phyloP scores from a whole-genome alignment of 2,113 vertebrate species.

The Sceloporus undulatus region DNA sequence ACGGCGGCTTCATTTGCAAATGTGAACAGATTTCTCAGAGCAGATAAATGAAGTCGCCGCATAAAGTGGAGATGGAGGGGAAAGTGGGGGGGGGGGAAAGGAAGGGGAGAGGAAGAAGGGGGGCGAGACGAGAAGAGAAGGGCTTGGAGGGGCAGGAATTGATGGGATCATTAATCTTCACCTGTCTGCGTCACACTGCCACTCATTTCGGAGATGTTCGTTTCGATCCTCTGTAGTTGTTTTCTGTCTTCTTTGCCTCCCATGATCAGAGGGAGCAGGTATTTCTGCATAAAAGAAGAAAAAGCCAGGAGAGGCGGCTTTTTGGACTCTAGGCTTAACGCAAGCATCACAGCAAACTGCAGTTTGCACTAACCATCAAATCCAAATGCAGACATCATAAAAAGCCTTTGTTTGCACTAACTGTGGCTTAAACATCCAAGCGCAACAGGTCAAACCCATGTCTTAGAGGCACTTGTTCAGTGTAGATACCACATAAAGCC shows the following conservation, averaged over 20 bases:
- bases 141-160: conserved; percentile 80
- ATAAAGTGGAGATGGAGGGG: conserved; percentile 79
- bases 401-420: no score
- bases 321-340: background rate
- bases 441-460: no score
- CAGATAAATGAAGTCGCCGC: conserved; percentile 98
- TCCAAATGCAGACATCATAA: no score
- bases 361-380: no score
- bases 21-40: conserved; percentile 97
- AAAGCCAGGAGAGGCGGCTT: conserved; percentile 30
- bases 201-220: conserved; percentile 95
- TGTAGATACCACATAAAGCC: no score
- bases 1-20: conserved; percentile 99
- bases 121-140: conserved; percentile 60
- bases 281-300: conserved; percentile 86
- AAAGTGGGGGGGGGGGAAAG: conserved; percentile 57
- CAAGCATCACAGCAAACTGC: no score
- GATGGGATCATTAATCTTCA: conserved; percentile 99
- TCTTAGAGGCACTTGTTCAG: no score
- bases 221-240: conserved; percentile 97
- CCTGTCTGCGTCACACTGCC: conserved; percentile 99
- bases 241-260: conserved; percentile 97
- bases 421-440: no score
- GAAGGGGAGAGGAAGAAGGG: conserved; percentile 65
- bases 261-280: conserved; percentile 96